These are phyloP conservation scores for Engraulis encrasicolus DNA, from an alignment of 2,113 vertebrate genomes.

Conservation along the genomic window DNA sequence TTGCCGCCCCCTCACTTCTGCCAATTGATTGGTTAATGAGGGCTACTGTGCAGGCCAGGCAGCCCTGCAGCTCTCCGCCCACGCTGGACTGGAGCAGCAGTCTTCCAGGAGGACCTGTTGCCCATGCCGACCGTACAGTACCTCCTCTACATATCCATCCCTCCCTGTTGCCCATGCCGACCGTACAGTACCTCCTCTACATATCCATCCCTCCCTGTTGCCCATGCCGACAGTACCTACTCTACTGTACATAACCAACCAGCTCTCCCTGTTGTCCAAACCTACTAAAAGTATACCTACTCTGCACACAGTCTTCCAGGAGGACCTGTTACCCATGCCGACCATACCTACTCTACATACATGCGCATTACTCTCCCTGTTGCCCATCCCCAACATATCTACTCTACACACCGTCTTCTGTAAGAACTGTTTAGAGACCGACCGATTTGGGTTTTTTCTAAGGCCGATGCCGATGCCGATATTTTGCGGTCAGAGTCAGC, in stretches of 20 bases:
- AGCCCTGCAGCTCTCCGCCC: slow-evolving; percentile 61
- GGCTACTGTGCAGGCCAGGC: slow-evolving; percentile 50
- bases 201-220: neutral
- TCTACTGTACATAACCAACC: neutral
- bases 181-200: neutral
- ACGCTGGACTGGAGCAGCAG: slow-evolving; percentile 40
- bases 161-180: neutral
- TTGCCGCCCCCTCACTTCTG: slow-evolving; percentile 60
- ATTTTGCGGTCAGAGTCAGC: no score
- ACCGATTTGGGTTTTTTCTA: no score
- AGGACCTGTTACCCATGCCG: neutral
- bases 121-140: neutral
- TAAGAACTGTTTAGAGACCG: no score
- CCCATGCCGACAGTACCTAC: no score
- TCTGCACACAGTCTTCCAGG: neutral
- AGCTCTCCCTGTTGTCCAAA: neutral
- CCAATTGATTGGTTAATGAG: slow-evolving; percentile 68
- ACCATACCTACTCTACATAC: neutral
- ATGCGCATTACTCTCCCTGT: neutral
- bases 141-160: neutral
- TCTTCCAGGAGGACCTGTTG: neutral
- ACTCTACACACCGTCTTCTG: no score
- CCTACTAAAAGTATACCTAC: no score
- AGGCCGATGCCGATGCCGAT: no score
- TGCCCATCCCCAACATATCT: no score